Evolutionary conservation across 1,140 invertebrate genomes (phyloP), one percentile per base, ranked within the genome.

Genomic region (Drosophila takahashii): DNA sequence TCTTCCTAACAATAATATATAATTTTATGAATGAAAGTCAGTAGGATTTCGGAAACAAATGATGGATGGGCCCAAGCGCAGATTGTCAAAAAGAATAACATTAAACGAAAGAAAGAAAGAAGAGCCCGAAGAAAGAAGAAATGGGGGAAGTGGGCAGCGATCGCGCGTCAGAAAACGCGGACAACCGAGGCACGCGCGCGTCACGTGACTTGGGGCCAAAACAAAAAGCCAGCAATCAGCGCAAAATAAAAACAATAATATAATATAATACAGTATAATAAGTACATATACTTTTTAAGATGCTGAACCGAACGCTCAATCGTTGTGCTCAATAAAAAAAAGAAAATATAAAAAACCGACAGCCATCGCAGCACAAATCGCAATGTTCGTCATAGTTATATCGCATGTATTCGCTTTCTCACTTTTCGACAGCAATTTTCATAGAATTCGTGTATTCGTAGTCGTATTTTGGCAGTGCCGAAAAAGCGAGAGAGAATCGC

Each of bases 131-230:
- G 16, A 45, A 53, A 22, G 13, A 4, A 16, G 34, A 62, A 26
- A 47, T 10, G 34, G 4, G 1, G 16, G 22, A n/a, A 26, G 41
- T 27, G 26, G 13, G 26, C 11, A 45, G 22, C 13, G 18, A n/a
- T n/a, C 5, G 47, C 57, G 39, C 57, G 57, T 65, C 62, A 65
- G 42, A 64, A 59, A 39, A 62, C 8, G 10, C 29, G 13, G 44
- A 56, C 52, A 32, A n/a, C 36, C 1, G n/a, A 37, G 26, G 66
- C 66, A 70, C 66, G 66, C 66, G 65, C 52, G 3, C 27, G 15
- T 70, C 66, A 70, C 66, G 66, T 70, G 66, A 70, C 66, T 69
- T 70, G 16, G 16, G 36, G 36, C 62, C 64, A 67, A 51, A 69
- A 66, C 65, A 69, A 70, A 45, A 56, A 41, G 15, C 27, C 61